Conservation (phyloP, 2,113 vertebrate species). For the Anarhynchus alexandrinus region DNA sequence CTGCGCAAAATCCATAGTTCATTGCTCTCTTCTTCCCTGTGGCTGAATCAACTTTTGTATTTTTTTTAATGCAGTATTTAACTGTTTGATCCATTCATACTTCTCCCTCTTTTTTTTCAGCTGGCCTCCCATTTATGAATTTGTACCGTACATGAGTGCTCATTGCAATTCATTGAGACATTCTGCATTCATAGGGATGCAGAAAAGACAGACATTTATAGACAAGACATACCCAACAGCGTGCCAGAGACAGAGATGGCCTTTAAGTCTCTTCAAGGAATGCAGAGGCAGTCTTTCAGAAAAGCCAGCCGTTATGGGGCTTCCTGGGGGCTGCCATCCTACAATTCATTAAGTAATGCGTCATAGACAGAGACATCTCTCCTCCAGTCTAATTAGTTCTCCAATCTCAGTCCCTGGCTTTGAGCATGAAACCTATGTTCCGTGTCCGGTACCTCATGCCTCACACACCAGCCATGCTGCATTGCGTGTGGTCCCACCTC, state of each 20-base stretch:
- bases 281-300: background rate
- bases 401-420: background rate
- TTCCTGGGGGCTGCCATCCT: background rate
- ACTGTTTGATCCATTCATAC: slow-evolving; percentile 26
- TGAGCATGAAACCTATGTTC: background rate
- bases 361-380: background rate
- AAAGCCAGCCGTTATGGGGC: background rate
- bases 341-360: background rate
- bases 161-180: background rate
- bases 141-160: background rate
- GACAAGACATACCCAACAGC: accelerated
- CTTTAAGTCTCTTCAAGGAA: background rate
- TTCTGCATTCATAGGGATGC: background rate
- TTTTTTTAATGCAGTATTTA: background rate
- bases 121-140: background rate
- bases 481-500: accelerated
- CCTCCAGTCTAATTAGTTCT: background rate
- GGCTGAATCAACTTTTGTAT: background rate
- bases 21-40: background rate
- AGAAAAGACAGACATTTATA: background rate
- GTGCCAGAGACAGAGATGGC: accelerated
- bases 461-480: accelerated
- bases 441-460: background rate
- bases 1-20: background rate
- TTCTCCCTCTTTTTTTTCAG: background rate